phyloP scores from a whole-genome alignment of 1,140 invertebrate species.

The Drosophila repletoides region DNA sequence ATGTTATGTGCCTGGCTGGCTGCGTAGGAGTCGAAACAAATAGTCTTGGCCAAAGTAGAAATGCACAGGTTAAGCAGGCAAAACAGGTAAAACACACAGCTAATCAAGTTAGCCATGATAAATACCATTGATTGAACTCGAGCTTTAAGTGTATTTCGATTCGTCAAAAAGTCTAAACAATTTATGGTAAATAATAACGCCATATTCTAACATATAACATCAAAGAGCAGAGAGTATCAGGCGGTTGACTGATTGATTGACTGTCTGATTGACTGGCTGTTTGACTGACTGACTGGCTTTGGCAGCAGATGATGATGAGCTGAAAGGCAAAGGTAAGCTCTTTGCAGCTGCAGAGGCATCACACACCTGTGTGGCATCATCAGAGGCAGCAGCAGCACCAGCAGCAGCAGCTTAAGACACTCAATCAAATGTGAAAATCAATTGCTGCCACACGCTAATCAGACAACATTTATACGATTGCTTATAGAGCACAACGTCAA shows the following conservation, averaged over 20 bases:
- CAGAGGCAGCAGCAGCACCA: too few species aligned
- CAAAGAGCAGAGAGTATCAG: slow-evolving; percentile 13
- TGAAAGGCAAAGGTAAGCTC: slow-evolving; percentile 7
- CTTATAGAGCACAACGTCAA: slow-evolving; percentile 2
- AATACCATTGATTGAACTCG: slow-evolving; percentile 13
- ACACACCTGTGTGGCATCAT: neutral
- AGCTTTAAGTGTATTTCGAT: slow-evolving; percentile 28
- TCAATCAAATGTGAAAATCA: slow-evolving; percentile 54
- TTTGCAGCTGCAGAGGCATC: slow-evolving; percentile 10
- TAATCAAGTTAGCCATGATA: slow-evolving; percentile 4
- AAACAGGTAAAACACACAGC: neutral
- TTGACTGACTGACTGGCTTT: slow-evolving; percentile 18
- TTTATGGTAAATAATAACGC: slow-evolving; percentile 35
- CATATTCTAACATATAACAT: slow-evolving; percentile 14
- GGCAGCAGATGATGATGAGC: slow-evolving; percentile 19
- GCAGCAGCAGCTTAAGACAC: slow-evolving; percentile 29
- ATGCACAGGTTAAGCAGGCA: neutral
- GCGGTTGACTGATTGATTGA: neutral
- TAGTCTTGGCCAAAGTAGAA: neutral
- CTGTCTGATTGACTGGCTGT: neutral
- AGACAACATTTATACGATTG: slow-evolving; percentile 43
- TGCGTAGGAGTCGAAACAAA: neutral
- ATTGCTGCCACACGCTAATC: slow-evolving; percentile 47
- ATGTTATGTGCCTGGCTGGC: slow-evolving; percentile 25
- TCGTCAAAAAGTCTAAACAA: slow-evolving; percentile 18